Base-by-base conservation (phyloP, 2,888 invertebrate genomes). In the Craniophora ligustri region DNA sequence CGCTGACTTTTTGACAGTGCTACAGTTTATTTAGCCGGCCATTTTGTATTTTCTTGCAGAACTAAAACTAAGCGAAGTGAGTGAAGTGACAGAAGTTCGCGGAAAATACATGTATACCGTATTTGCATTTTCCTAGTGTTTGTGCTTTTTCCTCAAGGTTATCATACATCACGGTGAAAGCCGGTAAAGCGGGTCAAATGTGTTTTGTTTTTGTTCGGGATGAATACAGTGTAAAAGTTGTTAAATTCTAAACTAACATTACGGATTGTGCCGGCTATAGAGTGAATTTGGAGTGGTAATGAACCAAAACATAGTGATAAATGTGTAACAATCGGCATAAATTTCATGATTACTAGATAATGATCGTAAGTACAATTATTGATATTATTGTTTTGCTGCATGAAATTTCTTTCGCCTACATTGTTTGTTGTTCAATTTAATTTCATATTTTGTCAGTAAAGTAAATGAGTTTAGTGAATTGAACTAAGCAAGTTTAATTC, bases 1-100 rank as follows among this genome's bases (percentile, higher is more conserved):
- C 40, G 45, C 26, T 51, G 45, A 45, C 59, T 62, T 65, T 71
- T 74, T 76, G 76, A 77, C 69, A 73, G 65, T 61, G 35, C 69
- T 75, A 26, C n/a, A 71, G 72, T 82, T 76, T 78, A 75, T 75
- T 87, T 85, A 81, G 72, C 79, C 91, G 86, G 92, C 92, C 92
- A 92, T 92, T 86, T 92, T 92, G 91, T 86, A 85, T 88, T 86
- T 88, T 86, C 76, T 69, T 76, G 57, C 63, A 70, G 69, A 79
- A 72, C 65, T 26, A 26, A 26, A 79, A 72, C 65, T 26, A 26
- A 26, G 26, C 64, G 51, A 79, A 72, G 65, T 66, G 51, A 72
- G 65, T 66, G 51, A 70, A 73, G 64, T 79, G 83, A 80, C 78
- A 81, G 82, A 80, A 82, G 76, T 81, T 80, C 75, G 83, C 82